Evolutionary conservation across 2,113 vertebrate genomes (phyloP).

Genomic region (Scomber scombrus): DNA sequence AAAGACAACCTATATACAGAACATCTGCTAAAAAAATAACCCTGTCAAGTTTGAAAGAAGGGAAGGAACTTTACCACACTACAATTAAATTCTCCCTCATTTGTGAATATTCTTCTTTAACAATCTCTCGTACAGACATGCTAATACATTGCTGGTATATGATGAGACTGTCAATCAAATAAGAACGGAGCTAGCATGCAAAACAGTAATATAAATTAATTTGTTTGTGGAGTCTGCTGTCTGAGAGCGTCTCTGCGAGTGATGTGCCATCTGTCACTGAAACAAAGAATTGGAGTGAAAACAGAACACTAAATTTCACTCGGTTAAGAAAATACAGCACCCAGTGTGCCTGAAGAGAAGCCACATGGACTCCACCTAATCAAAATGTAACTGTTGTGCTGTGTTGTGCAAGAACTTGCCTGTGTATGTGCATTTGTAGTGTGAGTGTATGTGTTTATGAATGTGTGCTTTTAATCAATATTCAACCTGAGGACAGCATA

Average conservation of each 20-base stretch:
- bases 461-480: conserved; percentile 56
- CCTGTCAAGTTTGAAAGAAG: conserved; percentile 14
- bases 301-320: conserved; percentile 59
- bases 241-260: conserved; percentile 69
- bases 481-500: conserved; percentile 58
- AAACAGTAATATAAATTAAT: conserved; percentile 78
- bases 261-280: conserved; percentile 78
- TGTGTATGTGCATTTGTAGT: neutral
- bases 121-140: conserved; percentile 29
- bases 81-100: conserved; percentile 29
- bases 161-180: conserved; percentile 70
- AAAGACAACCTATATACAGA: conserved; percentile 8
- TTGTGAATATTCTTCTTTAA: conserved; percentile 37
- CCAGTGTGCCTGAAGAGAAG: conserved; percentile 61
- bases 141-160: conserved; percentile 43
- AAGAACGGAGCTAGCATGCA: conserved; percentile 59
- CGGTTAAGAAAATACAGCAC: conserved; percentile 61
- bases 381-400: conserved; percentile 64
- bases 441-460: neutral
- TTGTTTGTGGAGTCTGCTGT: conserved; percentile 75
- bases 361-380: conserved; percentile 61
- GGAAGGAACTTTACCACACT: conserved; percentile 7
- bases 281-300: conserved; percentile 72
- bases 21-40: conserved; percentile 1
- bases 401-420: conserved; percentile 28